phyloP scores from a whole-genome alignment of 1,140 invertebrate genomes.

The Geopemphigus sp. region DNA sequence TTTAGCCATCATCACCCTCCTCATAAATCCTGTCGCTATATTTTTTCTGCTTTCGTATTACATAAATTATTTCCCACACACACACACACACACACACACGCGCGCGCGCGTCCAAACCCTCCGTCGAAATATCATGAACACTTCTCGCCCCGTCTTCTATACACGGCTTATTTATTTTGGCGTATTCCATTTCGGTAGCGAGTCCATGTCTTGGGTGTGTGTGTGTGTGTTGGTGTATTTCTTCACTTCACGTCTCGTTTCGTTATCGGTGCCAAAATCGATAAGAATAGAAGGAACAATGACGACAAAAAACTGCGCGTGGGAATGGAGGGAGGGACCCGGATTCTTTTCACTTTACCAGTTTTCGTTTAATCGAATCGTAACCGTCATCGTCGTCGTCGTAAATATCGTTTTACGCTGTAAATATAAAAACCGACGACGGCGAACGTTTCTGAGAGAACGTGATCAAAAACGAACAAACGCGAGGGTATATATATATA shows the following conservation, averaged over 20 bases:
- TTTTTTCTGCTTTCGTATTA: neutral
- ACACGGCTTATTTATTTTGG: neutral
- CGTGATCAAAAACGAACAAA: slow-evolving; percentile 5
- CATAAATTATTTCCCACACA: neutral
- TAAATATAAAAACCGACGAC: neutral
- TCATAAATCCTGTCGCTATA: neutral
- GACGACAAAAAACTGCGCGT: too few relatives aligned
- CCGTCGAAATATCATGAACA: neutral
- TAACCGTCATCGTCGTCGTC: neutral
- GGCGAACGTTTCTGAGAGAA: neutral
- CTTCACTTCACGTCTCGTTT: neutral
- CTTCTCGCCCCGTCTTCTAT: neutral
- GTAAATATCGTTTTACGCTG: slow-evolving; percentile 18
- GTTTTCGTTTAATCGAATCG: slow-evolving; percentile 34
- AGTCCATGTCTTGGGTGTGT: too few relatives aligned
- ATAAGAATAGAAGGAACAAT: neutral
- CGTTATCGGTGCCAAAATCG: slow-evolving; percentile 42
- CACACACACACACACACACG: too few relatives aligned
- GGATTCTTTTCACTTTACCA: slow-evolving; percentile 30
- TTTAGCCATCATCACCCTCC: neutral
- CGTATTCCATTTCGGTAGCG: neutral
- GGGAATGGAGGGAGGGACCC: neutral
- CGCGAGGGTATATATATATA: too few relatives aligned
- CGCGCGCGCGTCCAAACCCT: too few relatives aligned
- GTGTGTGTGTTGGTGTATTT: neutral